phyloP scores from a whole-genome alignment of 2,113 vertebrate species.

The Furnarius figulus region DNA sequence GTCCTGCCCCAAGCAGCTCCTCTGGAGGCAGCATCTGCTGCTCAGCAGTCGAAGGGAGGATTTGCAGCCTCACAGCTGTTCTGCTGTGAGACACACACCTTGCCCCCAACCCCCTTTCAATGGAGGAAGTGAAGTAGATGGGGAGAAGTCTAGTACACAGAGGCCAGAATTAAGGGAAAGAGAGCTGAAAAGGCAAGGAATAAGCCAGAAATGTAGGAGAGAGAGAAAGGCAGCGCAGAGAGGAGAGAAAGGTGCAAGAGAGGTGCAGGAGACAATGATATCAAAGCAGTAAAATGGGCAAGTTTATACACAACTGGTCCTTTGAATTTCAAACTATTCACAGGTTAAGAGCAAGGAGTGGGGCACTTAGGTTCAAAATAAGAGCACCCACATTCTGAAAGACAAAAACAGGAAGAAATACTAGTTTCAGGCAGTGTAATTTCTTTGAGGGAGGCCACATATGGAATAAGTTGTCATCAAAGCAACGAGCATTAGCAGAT shows the following conservation, averaged over 20 bases:
- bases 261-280: not conserved
- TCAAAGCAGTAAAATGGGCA: not conserved
- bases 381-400: not conserved
- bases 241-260: not conserved
- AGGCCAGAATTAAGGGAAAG: not conserved
- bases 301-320: not conserved
- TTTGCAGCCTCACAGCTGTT: not conserved
- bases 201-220: not conserved
- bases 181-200: not conserved
- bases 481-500: constrained; percentile 27
- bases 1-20: not conserved
- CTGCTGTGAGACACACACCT: not conserved
- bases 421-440: not conserved
- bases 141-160: not conserved
- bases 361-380: not conserved
- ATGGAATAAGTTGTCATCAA: constrained; percentile 47
- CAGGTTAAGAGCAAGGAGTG: not conserved
- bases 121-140: not conserved
- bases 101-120: not conserved
- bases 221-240: not conserved
- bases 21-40: not conserved
- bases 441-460: constrained; percentile 29
- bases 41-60: not conserved
- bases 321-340: not conserved
- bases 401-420: constrained; percentile 19